Evolutionary conservation across 1,140 invertebrate species (phyloP).

Genomic region (Oryctes rhinoceros): DNA sequence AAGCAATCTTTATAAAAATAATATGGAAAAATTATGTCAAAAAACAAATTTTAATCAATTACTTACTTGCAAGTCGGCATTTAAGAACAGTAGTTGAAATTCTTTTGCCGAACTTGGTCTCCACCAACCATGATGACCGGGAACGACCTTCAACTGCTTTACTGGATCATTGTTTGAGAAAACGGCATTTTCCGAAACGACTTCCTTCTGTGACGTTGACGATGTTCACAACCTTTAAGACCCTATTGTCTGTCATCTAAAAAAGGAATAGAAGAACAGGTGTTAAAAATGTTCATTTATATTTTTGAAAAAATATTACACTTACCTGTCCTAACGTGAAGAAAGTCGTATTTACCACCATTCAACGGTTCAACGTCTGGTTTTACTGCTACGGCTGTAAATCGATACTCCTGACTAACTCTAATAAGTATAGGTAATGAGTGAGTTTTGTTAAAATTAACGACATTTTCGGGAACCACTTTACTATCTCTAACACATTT

Average conservation of each 20-base stretch:
- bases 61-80: constrained; percentile 73
- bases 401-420: constrained; percentile 79
- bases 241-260: constrained; percentile 93
- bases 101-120: constrained; percentile 85
- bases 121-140: constrained; percentile 87
- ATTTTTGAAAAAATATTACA: constrained; percentile 25
- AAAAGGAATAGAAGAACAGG: constrained; percentile 67
- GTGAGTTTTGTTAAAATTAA: too few relatives aligned
- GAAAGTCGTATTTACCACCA: constrained; percentile 87
- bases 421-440: too few relatives aligned
- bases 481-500: constrained; percentile 92
- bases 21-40: constrained; percentile 37
- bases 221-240: constrained; percentile 91
- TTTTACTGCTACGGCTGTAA: constrained; percentile 92
- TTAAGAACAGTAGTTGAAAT: constrained; percentile 84
- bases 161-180: constrained; percentile 73
- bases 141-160: constrained; percentile 75
- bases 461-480: constrained; percentile 84
- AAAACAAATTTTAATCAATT: constrained; percentile 22
- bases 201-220: constrained; percentile 67
- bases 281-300: constrained; percentile 87
- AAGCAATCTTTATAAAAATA: constrained; percentile 84
- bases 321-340: constrained; percentile 90
- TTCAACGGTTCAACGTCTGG: constrained; percentile 89
- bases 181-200: constrained; percentile 87